phyloP scores from a whole-genome alignment of 2,888 invertebrate genomes.

The Mechanitis messenoides region DNA sequence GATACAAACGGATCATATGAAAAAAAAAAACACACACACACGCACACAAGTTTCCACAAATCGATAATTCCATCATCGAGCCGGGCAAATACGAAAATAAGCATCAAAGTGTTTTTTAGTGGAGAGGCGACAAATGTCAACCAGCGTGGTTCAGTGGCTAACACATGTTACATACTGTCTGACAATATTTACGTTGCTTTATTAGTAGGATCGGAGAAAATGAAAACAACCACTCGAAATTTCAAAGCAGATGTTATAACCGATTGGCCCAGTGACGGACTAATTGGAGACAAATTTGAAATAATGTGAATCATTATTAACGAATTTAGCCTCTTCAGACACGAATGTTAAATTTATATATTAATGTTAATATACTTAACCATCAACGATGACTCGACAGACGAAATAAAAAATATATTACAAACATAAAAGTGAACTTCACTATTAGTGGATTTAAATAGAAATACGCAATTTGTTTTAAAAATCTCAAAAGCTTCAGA shows the following conservation, averaged over 20 bases:
- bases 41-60: slow-evolving; percentile 68
- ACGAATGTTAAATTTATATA: slow-evolving; percentile 7
- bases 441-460: slow-evolving; percentile 2
- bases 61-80: slow-evolving; percentile 71
- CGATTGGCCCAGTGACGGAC: slow-evolving; percentile 41
- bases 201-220: slow-evolving; percentile 61
- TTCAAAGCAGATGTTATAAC: slow-evolving; percentile 51
- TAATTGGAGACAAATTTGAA: slow-evolving; percentile 49
- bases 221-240: slow-evolving; percentile 57
- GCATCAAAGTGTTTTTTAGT: slow-evolving; percentile 74
- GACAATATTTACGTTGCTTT: slow-evolving; percentile 73
- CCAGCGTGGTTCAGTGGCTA: slow-evolving; percentile 62
- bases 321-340: slow-evolving; percentile 9
- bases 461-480: slow-evolving; percentile 4
- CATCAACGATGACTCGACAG: background rate
- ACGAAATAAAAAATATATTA: slow-evolving; percentile 5
- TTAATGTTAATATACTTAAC: background rate
- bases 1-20: slow-evolving; percentile 53
- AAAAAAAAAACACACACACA: slow-evolving; percentile 63
- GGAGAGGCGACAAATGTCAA: slow-evolving; percentile 69
- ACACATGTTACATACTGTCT: slow-evolving; percentile 73
- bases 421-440: slow-evolving; percentile 1
- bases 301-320: slow-evolving; percentile 30
- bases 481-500: slow-evolving; percentile 27
- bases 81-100: slow-evolving; percentile 71